Evolutionary conservation across 2,113 vertebrate species (phyloP).

Genomic region (Scomber colias): DNA sequence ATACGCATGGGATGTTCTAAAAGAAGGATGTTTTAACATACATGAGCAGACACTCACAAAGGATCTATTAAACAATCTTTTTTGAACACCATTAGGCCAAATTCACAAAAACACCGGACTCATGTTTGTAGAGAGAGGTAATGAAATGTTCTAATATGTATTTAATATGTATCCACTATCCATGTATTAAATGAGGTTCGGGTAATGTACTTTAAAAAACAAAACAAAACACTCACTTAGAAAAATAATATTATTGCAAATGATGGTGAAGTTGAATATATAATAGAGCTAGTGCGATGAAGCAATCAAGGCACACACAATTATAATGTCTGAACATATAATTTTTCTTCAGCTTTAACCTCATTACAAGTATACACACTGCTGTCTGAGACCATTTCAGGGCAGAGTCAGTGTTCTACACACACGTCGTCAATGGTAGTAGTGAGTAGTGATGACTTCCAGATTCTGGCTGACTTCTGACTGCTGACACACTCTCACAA

Average conservation of each 20-base stretch:
- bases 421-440: conserved; percentile 68
- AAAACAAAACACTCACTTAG: conserved; percentile 15
- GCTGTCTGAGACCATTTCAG: conserved; percentile 69
- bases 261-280: conserved; percentile 20
- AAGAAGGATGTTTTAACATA: not conserved
- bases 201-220: not conserved
- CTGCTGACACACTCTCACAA: conserved; percentile 30
- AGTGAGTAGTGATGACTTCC: conserved; percentile 81
- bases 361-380: conserved; percentile 58
- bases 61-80: not conserved
- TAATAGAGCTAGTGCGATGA: conserved; percentile 32
- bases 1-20: not conserved
- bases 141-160: conserved; percentile 27
- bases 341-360: conserved; percentile 54
- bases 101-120: not conserved
- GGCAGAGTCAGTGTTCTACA: conserved; percentile 41
- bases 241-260: conserved; percentile 39
- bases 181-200: conserved; percentile 31
- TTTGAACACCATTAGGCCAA: not conserved
- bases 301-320: conserved; percentile 43
- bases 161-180: conserved; percentile 4
- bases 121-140: not conserved
- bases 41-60: not conserved
- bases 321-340: conserved; percentile 58
- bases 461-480: conserved; percentile 75